Percentiles rank a stretch among this genome's conserved stretches.
Conservation (phyloP, 2,797 vertebrate species). For the Micrastur ruficollis region DNA sequence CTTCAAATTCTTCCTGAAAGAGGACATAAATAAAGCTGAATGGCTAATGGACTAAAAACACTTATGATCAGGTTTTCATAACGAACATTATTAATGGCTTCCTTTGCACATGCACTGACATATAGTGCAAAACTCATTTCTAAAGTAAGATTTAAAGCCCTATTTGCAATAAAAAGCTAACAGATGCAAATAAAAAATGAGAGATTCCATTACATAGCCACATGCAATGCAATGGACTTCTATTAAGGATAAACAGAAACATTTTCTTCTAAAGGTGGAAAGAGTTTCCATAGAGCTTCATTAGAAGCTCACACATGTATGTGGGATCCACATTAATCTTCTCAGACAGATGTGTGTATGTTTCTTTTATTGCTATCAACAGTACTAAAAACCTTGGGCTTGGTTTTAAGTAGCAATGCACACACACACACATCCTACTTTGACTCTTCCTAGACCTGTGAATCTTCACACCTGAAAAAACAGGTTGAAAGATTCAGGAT, state of each 20-base stretch:
- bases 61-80: conserved; percentile 79
- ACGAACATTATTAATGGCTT: conserved; percentile 75
- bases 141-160: conserved; percentile 78
- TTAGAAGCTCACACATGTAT: neutral
- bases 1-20: conserved; percentile 70
- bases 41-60: conserved; percentile 79
- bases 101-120: conserved; percentile 48
- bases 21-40: conserved; percentile 76
- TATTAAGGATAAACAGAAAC: conserved; percentile 31
- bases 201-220: conserved; percentile 49
- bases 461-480: neutral
- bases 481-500: neutral
- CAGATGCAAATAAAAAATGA: conserved; percentile 70
- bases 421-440: neutral
- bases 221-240: neutral
- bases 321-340: neutral
- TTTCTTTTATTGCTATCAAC: neutral
- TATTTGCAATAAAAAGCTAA: conserved; percentile 77
- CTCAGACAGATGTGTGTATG: neutral
- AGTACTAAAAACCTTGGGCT: neutral
- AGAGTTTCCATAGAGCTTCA: neutral
- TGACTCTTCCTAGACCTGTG: neutral
- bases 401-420: neutral
- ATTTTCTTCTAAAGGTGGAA: neutral
- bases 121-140: conserved; percentile 70